Evolutionary conservation across 2,113 vertebrate genomes (phyloP).

Genomic region (Vulpes ferrilata): DNA sequence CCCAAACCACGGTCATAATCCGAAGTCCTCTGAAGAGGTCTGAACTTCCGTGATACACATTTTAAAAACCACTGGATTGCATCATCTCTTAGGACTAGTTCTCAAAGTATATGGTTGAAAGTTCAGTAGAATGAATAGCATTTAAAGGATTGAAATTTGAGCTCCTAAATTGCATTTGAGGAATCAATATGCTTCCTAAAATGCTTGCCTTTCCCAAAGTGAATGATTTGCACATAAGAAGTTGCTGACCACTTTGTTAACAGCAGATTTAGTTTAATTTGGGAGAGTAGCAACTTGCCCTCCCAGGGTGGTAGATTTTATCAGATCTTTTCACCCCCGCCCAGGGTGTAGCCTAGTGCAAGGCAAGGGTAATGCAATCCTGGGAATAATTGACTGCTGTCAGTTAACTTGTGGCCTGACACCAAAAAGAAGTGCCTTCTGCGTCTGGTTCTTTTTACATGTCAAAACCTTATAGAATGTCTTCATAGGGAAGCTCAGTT

Average conservation of each 20-base stretch:
- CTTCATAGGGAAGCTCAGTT: conserved; percentile 71
- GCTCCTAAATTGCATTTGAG: not conserved
- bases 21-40: not conserved
- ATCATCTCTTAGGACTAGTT: not conserved
- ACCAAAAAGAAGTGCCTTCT: conserved; percentile 66
- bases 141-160: not conserved
- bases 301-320: not conserved
- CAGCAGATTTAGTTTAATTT: not conserved
- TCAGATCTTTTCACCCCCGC: not conserved
- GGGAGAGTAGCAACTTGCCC: not conserved
- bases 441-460: conserved; percentile 69
- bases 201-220: not conserved
- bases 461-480: conserved; percentile 63
- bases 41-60: not conserved
- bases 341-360: not conserved
- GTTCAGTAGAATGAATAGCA: not conserved
- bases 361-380: not conserved
- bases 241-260: not conserved
- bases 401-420: conserved; percentile 52
- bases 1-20: not conserved
- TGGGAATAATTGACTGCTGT: conserved; percentile 51
- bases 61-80: not conserved
- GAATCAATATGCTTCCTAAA: not conserved
- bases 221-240: not conserved
- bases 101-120: not conserved